Evolutionary conservation across 2,113 vertebrate species (phyloP).

Genomic region (Ptilorrhoa leucosticta): DNA sequence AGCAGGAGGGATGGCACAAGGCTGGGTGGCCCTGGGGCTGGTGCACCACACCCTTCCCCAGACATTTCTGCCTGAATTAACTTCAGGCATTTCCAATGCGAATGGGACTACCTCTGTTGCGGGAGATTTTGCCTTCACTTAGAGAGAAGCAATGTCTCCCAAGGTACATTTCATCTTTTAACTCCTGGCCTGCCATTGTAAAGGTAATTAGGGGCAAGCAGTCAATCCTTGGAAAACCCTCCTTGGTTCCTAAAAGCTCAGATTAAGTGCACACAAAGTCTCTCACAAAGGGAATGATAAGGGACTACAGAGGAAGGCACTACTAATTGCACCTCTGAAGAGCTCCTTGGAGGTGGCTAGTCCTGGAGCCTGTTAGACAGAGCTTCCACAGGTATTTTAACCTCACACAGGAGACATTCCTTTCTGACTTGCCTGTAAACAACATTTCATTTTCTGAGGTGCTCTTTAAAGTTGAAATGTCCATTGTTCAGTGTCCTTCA

Average conservation of each 20-base stretch:
- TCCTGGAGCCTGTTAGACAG: neutral
- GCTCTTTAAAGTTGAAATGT: neutral
- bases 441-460: neutral
- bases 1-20: neutral
- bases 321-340: conserved; percentile 7
- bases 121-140: neutral
- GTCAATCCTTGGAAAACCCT: neutral
- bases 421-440: conserved; percentile 11
- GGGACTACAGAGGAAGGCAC: neutral
- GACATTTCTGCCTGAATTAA: neutral
- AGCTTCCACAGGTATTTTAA: conserved; percentile 22
- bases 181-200: neutral
- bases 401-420: neutral
- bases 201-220: neutral
- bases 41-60: neutral
- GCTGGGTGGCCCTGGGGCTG: neutral
- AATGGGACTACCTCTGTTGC: neutral
- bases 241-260: neutral
- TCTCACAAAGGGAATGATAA: neutral
- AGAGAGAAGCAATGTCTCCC: neutral
- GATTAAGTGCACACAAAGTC: neutral
- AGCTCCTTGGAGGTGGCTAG: neutral
- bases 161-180: neutral
- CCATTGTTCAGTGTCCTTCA: neutral
- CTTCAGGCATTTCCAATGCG: neutral